Conservation (phyloP, 2,888 invertebrate species). For the Scaptodrosophila latifasciaeformis region DNA sequence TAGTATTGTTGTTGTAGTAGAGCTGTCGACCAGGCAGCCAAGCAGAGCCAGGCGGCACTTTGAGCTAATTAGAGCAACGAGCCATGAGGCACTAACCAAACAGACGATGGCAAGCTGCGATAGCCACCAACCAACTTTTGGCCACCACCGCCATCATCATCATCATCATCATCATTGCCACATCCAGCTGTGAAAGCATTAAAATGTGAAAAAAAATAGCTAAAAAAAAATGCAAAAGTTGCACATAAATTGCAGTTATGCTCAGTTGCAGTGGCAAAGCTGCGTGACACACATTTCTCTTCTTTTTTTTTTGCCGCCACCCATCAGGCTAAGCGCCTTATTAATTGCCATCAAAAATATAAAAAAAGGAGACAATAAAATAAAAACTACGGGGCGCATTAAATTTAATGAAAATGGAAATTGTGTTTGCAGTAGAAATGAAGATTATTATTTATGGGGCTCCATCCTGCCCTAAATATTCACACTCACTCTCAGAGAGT, state of each 20-base stretch:
- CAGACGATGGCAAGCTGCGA: not conserved
- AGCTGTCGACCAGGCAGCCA: not conserved
- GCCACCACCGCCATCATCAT: too few species aligned
- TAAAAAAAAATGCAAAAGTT: conserved; percentile 14
- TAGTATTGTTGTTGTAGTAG: too few species aligned
- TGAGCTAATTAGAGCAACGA: conserved; percentile 19
- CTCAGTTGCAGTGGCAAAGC: conserved; percentile 35
- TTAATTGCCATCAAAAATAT: conserved; percentile 19
- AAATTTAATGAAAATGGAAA: conserved; percentile 18
- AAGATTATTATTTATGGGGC: conserved; percentile 27
- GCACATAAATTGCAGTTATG: conserved; percentile 43
- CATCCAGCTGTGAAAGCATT: conserved; percentile 17
- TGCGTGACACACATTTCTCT: conserved; percentile 16
- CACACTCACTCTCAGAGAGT: not conserved
- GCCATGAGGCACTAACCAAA: not conserved
- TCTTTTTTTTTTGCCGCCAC: not conserved
- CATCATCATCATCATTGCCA: not conserved
- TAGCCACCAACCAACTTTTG: not conserved
- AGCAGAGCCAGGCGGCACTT: conserved; percentile 29
- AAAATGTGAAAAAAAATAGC: conserved; percentile 2
- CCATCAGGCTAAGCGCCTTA: conserved; percentile 31
- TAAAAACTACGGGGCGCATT: conserved; percentile 11
- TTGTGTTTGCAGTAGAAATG: conserved; percentile 22
- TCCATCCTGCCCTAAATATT: conserved; percentile 4
- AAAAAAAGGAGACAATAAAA: not conserved